Base-by-base conservation (phyloP, 2,888 invertebrate species). In the Agonopterix alstromeriana region DNA sequence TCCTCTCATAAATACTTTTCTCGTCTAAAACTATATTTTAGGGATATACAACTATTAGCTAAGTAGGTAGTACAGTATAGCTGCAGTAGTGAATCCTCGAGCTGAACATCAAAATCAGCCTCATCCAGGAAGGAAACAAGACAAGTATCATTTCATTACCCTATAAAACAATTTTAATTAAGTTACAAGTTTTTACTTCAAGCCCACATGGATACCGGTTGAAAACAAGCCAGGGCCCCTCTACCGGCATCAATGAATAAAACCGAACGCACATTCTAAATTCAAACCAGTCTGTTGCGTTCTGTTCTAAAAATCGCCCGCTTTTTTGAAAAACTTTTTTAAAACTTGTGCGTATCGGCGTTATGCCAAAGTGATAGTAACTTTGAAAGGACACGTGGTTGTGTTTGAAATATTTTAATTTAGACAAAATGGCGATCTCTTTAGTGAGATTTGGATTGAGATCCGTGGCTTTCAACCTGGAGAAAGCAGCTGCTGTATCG, bases 361-460 rank as follows among this genome's bases (percentile, higher is more conserved):
- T 46, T 36, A 43, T 17, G 45, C 42, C 41, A 42, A 43, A 14
- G 47, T 52, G 48, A 47, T 8, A 46, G n/a, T 27, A 17, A 49
- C 48, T 45, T 47, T 47, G 50, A 51, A 53, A 48, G 44, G 45
- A 53, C 43, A 36, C 46, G 51, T 53, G 49, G 48, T 27, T 7
- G 48, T 51, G 45, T 45, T 27, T 43, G 9, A 9, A 14, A 14
- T 17, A 38, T 46, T 49, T 43, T 41, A 27, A 27, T 47, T 53
- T 27, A 35, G 53, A 44, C 47, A 78, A 76, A 62, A 90, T 90
- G 90, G 90, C 90, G 65, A 69, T 84, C 50, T 82, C 89, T 10
- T 56, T 90, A 46, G 70, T 86, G 62, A 76, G 85, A 63, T 65
- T 82, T 51, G 86, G 89, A 61, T 59, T 84, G 48, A 73, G 77